phyloP scores from a whole-genome alignment of 2,113 vertebrate genomes.

The Zosterops pallidus region DNA sequence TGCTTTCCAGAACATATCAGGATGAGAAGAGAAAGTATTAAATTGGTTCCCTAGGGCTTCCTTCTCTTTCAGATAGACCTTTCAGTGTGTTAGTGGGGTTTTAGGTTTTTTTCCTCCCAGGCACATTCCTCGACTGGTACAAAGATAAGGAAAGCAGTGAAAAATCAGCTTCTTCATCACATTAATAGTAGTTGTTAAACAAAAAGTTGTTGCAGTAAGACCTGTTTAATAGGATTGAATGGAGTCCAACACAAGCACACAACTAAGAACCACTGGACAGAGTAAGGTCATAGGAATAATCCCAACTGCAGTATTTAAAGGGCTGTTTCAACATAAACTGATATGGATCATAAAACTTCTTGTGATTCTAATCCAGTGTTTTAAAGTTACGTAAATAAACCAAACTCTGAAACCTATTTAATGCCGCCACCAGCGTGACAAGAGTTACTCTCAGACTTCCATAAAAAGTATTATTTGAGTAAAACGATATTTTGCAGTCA shows the following conservation, averaged over 20 bases:
- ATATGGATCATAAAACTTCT: background rate
- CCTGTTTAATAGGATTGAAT: background rate
- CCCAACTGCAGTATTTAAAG: background rate
- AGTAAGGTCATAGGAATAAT: background rate
- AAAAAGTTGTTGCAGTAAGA: background rate
- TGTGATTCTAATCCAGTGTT: background rate
- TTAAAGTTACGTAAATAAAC: background rate
- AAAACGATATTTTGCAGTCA: background rate
- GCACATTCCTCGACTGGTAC: background rate
- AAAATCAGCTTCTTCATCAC: background rate
- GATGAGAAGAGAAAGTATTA: background rate
- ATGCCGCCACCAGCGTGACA: fast-evolving
- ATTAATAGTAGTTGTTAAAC: background rate
- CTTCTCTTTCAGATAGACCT: background rate
- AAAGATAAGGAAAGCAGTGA: background rate
- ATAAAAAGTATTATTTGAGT: background rate
- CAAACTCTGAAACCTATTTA: background rate
- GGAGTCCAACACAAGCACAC: background rate
- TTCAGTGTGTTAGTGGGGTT: background rate
- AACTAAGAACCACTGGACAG: background rate
- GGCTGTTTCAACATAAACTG: background rate
- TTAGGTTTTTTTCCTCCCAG: fast-evolving
- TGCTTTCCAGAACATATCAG: background rate
- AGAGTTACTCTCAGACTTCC: background rate
- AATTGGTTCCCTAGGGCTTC: background rate